Base-by-base conservation (phyloP, 1,140 invertebrate species). In the Drosophila parabipectinata region DNA sequence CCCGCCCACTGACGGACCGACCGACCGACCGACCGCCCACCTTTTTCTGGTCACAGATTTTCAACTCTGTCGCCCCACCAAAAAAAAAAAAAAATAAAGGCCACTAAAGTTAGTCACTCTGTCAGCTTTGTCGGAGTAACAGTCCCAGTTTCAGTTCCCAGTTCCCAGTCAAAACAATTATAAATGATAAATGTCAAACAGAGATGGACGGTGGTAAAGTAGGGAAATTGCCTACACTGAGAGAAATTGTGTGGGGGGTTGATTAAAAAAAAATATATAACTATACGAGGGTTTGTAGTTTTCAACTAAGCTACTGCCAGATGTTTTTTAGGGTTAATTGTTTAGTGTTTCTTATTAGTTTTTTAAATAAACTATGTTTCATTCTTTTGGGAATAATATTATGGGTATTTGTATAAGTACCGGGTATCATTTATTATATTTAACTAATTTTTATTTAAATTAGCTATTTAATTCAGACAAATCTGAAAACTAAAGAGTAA, bases 171-270 rank as follows among this genome's bases (percentile, higher is more conserved):
- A 87, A 69, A 87, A 85, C 82, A 87, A 87, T 85, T 85, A 85
- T 85, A 85, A 85, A 85, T 85, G 82, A 85, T 85, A 82, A 88
- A 85, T 85, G 83, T 64, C 73, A 80, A 53, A 64, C 41, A 8
- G 62, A 44, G 47, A 60, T 30, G 41, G 55, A 56, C 48, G 47
- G 61, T 15, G 44, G 39, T 7, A 9, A 2, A 10, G 6, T 2
- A 15, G 15, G 45, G 21, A 21, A n/a, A 50, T 30, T 15, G 30
- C 15, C 14, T 44, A 30, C 56, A 58, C 56, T 1, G 6, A 51
- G n/a, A 47, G 44, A 47, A 47, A 24, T 18, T 18, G 18, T 18
- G 18, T 18, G 18, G 18, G 18, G 18, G 18, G 18, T 18, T 18
- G 18, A 18, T 1, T 18, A 18, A 21, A 21, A 4, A 4, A 14